Conservation (phyloP, 2,888 invertebrate species). For the Ophion obscuratus region DNA sequence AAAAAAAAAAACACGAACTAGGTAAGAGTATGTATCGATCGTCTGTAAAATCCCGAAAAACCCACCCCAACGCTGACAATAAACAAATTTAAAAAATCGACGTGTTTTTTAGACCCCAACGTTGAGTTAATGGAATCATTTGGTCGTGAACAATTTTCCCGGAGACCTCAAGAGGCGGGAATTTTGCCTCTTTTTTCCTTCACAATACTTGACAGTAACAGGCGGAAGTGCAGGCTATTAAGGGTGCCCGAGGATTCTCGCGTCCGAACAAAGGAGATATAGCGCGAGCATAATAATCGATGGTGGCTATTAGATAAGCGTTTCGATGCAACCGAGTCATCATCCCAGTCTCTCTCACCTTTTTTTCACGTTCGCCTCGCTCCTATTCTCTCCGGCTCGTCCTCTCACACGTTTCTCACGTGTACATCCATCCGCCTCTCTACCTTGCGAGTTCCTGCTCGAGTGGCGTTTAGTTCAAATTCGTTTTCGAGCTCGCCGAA, state of each 20-base stretch:
- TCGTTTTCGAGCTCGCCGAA: slow-evolving; percentile 43
- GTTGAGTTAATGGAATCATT: too few species aligned
- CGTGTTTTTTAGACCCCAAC: too few species aligned
- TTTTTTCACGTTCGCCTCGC: slow-evolving; percentile 13
- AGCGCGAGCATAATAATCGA: slow-evolving; percentile 46
- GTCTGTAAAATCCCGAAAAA: too few species aligned
- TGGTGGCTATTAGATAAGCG: slow-evolving; percentile 62
- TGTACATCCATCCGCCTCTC: slow-evolving; percentile 11
- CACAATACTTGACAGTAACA: slow-evolving; percentile 17
- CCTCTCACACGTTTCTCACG: background rate
- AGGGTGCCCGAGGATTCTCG: background rate
- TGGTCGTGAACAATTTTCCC: too few species aligned
- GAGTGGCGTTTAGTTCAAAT: slow-evolving; percentile 53
- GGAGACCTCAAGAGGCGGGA: too few species aligned
- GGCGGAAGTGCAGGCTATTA: slow-evolving; percentile 22
- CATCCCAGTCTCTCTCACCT: slow-evolving; percentile 32
- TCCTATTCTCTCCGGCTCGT: slow-evolving; percentile 17
- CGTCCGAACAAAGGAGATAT: slow-evolving; percentile 31
- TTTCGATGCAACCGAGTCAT: slow-evolving; percentile 57
- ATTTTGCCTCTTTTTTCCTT: background rate
- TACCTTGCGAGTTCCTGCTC: background rate
- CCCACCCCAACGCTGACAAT: too few species aligned
- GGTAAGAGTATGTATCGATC: too few species aligned
- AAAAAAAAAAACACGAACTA: too few species aligned
- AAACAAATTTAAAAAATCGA: too few species aligned